Evolutionary conservation across 2,797 vertebrate genomes (phyloP).

Genomic region (Artibeus lituratus): DNA sequence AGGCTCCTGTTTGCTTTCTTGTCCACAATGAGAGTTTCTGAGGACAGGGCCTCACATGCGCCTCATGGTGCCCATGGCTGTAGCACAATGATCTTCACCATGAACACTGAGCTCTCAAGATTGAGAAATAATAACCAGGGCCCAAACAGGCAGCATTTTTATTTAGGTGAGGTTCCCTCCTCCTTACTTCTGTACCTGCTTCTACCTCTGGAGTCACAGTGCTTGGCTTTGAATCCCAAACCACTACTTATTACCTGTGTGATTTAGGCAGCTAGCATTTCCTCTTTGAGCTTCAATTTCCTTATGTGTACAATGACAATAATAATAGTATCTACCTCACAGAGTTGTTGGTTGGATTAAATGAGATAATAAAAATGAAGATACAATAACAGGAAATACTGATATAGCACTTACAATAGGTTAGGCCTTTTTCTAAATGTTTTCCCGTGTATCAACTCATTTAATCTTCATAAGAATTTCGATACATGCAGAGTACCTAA

Average conservation of each 20-base stretch:
- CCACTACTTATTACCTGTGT: background rate
- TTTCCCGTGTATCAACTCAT: background rate
- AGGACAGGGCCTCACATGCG: background rate
- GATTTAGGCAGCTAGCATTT: background rate
- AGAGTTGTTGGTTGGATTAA: background rate
- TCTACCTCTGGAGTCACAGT: background rate
- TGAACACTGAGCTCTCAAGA: background rate
- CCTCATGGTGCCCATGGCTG: fast-evolving
- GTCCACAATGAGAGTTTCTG: background rate
- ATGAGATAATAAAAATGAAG: background rate
- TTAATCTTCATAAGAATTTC: background rate
- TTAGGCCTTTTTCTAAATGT: background rate
- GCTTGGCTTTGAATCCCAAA: background rate
- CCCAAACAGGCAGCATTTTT: background rate
- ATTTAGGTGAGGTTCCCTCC: background rate
- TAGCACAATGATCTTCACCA: fast-evolving
- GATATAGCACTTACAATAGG: background rate
- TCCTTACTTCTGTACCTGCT: background rate
- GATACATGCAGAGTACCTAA: background rate
- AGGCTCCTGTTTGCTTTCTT: background rate
- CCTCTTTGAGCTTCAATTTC: background rate
- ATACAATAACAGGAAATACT: background rate
- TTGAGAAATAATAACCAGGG: background rate
- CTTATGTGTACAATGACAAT: background rate
- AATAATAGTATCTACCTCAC: background rate